Evolutionary conservation across 1,140 invertebrate genomes (phyloP), one percentile per base, ranked within the genome.

Genomic region (Dendroctonus valens): DNA sequence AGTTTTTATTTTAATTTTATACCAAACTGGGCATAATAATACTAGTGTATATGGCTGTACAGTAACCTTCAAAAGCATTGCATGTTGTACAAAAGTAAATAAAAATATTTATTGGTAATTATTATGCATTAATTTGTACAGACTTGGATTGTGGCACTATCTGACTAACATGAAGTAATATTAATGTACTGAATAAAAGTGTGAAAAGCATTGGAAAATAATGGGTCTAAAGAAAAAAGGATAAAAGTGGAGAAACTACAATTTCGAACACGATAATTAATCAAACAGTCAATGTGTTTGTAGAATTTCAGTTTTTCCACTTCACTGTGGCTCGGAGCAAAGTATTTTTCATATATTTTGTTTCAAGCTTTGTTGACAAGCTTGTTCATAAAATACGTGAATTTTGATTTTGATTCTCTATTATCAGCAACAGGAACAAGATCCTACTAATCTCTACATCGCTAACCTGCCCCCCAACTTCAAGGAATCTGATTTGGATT

Each of bases 361-460:
- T 26, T 26, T 26, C 26, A 26, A 26, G 26, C 26, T 26, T 26
- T 26, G 26, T 26, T 26, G 26, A 26, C 26, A 26, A 1, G 26
- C 26, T 26, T 26, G 26, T 26, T 1, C 26, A 26, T 3, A 26
- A 26, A 26, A 2, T 2, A 26, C 26, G 26, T 26, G 26, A 26
- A 26, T 26, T 26, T 26, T 26, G 26, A 26, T 26, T 26, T 1
- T 26, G 26, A 2, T 26, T 26, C 3, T 26, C 26, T 26, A 26
- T 26, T 26, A 26, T 26, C 87, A 98, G 93, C 96, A 98, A 92
- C 95, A 98, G 86, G 96, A 99, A 83, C 96, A 98, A 81, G 97
- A 99, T 81, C 97, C 97, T 2, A 99, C 97, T 72, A 99, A 99
- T 83, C 84, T 99, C 77, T 99, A 99, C 82, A 97, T 99, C 81